phyloP scores from a whole-genome alignment of 2,797 vertebrate genomes.

The Galaxias olidus region DNA sequence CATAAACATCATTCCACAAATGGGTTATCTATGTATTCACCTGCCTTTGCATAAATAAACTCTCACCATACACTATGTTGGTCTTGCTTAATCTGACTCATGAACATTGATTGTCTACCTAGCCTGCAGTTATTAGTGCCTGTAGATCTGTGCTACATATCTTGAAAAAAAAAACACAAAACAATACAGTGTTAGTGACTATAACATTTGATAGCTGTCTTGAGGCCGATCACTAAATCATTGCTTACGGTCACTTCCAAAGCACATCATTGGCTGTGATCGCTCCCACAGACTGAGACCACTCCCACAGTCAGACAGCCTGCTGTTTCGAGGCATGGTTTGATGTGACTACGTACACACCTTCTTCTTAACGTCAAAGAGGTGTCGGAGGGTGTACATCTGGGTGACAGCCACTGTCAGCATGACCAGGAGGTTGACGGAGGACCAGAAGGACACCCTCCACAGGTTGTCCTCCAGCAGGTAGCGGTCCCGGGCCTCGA shows the following conservation, averaged over 20 bases:
- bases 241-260: neutral
- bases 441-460: conserved; percentile 89
- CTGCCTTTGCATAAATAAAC: no score
- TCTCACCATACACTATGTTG: no score
- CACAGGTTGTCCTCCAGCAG: conserved; percentile 86
- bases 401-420: conserved; percentile 78
- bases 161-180: no score
- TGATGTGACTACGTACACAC: conserved; percentile 61
- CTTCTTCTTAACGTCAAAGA: conserved; percentile 76
- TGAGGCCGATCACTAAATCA: neutral
- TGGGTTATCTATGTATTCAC: neutral
- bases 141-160: no score
- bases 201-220: neutral
- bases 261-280: neutral
- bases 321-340: no score
- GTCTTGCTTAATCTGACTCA: no score
- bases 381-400: conserved; percentile 79
- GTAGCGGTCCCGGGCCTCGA: conserved; percentile 85
- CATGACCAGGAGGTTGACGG: conserved; percentile 77
- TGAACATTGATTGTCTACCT: no score
- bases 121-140: no score
- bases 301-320: neutral
- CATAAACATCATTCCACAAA: neutral
- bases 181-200: neutral
- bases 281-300: neutral